Percentiles rank a stretch among this genome's conserved stretches.
Evolutionary conservation across 2,113 vertebrate genomes (phyloP).

Genomic region (Bothrops jararaca): DNA sequence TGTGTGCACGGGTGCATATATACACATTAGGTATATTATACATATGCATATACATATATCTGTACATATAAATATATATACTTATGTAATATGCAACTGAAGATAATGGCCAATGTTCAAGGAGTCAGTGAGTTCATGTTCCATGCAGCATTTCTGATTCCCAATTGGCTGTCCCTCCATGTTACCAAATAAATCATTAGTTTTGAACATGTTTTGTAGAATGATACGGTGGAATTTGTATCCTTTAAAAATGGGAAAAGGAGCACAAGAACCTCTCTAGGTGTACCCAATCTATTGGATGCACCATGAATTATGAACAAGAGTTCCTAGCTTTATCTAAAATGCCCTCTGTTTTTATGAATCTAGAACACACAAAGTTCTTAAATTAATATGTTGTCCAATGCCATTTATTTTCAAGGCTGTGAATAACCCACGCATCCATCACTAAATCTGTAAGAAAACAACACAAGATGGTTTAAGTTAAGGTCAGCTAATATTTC

Average conservation of each 20-base stretch:
- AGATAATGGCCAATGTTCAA: background rate
- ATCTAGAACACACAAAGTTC: conserved; percentile 28
- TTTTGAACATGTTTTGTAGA: background rate
- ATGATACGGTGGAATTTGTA: background rate
- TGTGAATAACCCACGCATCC: background rate
- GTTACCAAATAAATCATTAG: background rate
- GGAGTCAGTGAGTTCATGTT: background rate
- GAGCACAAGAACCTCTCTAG: background rate
- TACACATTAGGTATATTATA: background rate
- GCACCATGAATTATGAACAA: background rate
- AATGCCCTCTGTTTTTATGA: background rate
- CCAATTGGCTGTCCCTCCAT: background rate
- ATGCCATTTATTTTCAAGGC: background rate
- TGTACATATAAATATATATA: background rate
- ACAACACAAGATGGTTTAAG: background rate
- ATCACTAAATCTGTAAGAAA: background rate
- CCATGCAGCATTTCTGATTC: background rate
- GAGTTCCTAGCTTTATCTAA: background rate
- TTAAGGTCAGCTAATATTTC: background rate
- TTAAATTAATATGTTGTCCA: background rate
- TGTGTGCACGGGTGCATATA: background rate
- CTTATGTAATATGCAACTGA: background rate
- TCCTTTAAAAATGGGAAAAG: background rate
- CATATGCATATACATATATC: background rate
- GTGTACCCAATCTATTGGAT: background rate